Evolutionary conservation across 2,113 vertebrate genomes (phyloP), one percentile per base, ranked within the genome.

Genomic region (Cnemophilus loriae): DNA sequence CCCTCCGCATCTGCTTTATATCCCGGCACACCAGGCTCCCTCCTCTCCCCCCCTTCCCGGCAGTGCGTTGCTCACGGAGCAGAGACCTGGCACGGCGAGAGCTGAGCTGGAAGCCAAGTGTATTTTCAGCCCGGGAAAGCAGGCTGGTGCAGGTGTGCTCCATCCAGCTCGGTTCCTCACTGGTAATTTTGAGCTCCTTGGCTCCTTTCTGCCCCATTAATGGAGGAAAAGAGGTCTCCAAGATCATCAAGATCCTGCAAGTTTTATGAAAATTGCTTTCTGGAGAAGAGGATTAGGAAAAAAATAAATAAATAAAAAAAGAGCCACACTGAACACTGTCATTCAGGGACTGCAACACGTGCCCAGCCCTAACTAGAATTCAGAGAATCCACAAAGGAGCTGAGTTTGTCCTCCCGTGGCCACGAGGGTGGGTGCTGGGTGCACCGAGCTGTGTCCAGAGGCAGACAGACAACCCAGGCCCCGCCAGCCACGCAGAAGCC

Each of bases 71-170:
- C 71, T 79, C 6, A 0, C 0, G 2, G 68, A 80, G 55, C 93
- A 64, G 22, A 50, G 95, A 55, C 71, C 91, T 92, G 94, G 89
- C 86, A 77, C 4, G 3, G 55, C 9, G 52, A 61, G 76, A 22
- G 63, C 67, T 11, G 68, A 32, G 30, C 16, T 41, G 50, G 76
- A 35, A 90, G 94, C 92, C 95, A 93, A 95, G 64, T 17, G 61
- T 84, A 83, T 90, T 97, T 96, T 87, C 56, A 75, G 87, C 71
- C 80, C 61, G 79, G 76, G 83, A 94, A 73, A 61, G 71, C n/a
- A 73, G 92, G 32, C 70, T 77, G 88, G 37, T 84, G 88, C 88
- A 96, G 93, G 93, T 95, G 94, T 80, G 71, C 46, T 84, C 79
- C 90, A 67, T 90, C 50, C 47, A 88, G 68, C 75, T 86, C 90